Evolutionary conservation across 2,797 vertebrate genomes (phyloP), one percentile per base, ranked within the genome.

Genomic region (Aeoliscus strigatus): DNA sequence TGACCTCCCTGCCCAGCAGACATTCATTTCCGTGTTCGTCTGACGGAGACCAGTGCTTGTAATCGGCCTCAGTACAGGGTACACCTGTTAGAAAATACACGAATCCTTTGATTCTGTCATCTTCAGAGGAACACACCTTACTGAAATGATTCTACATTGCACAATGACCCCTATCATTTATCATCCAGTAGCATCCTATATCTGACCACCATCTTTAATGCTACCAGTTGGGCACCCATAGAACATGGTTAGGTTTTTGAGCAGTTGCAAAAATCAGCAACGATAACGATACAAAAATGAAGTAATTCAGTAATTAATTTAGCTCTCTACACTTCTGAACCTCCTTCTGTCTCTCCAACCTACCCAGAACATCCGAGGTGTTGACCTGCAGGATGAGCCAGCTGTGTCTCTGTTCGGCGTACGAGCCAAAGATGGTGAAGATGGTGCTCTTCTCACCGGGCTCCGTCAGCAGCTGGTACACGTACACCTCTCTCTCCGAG

Each of bases 301-400:
- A n/a, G n/a, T n/a, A n/a, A n/a, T n/a, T n/a, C n/a, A n/a, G n/a
- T n/a, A n/a, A n/a, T n/a, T n/a, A n/a, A n/a, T 9, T 11, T 10
- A 40, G 31, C 17, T 12, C 14, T 9, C 14, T 1, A 4, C 10
- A 6, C 21, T 6, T 40, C 12, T 36, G 26, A 29, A 15, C 30
- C 31, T 17, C 8, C 24, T 16, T 14, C 51, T 14, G 8, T 0
- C 9, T 31, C 4, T n/a, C 24, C 13, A 1, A 67, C 77, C 84
- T 79, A 99, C 96, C 95, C 30, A 99, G 87, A 9, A 93, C 92
- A 0, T 91, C 88, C 0, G 92, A 94, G 72, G 92, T 85, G 72
- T 99, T 98, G 89, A 99, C 88, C 87, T 99, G 96, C 61, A 99
- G 80, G 73, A 99, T 97, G 42, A 99, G 89, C 96, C 96, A 99